Percentiles rank a stretch among this genome's conserved stretches.
These are phyloP conservation scores for Heliconius aoede DNA, from an alignment of 2,888 invertebrate genomes.

Conservation along the genomic window DNA sequence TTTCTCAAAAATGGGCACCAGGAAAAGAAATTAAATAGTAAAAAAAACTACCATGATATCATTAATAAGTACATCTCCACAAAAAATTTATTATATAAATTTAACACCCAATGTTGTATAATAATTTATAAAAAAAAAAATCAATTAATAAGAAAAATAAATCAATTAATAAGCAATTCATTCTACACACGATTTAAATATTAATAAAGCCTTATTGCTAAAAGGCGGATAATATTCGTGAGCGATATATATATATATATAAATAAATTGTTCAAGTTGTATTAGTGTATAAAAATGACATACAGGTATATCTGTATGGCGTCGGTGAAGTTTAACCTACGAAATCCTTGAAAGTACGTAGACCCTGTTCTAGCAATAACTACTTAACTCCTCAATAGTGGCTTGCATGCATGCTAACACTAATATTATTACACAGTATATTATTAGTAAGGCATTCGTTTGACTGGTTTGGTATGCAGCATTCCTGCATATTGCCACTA, in stretches of 20 bases:
- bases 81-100: slow-evolving; percentile 48
- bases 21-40: slow-evolving; percentile 4
- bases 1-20: slow-evolving; percentile 27
- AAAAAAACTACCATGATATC: slow-evolving; percentile 31
- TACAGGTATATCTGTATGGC: slow-evolving; percentile 36
- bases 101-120: slow-evolving; percentile 36
- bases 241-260: slow-evolving; percentile 59
- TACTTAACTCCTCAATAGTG: slow-evolving; percentile 46
- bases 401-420: slow-evolving; percentile 52
- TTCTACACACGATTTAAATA: slow-evolving; percentile 52
- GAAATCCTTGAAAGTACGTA: slow-evolving; percentile 45
- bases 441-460: slow-evolving; percentile 46
- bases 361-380: slow-evolving; percentile 53
- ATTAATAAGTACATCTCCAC: slow-evolving; percentile 43
- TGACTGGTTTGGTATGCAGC: slow-evolving; percentile 32
- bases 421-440: slow-evolving; percentile 43
- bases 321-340: slow-evolving; percentile 39
- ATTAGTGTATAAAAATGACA: slow-evolving; percentile 34
- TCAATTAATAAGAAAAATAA: slow-evolving; percentile 20
- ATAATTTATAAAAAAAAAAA: too few species aligned
- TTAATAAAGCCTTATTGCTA: slow-evolving; percentile 67
- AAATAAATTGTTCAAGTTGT: slow-evolving; percentile 34
- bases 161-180: slow-evolving; percentile 47
- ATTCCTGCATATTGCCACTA: slow-evolving; percentile 30
- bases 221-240: slow-evolving; percentile 76